These are phyloP conservation scores for Urocyon cinereoargenteus DNA, from an alignment of 2,797 vertebrate species.

Conservation along the genomic window DNA sequence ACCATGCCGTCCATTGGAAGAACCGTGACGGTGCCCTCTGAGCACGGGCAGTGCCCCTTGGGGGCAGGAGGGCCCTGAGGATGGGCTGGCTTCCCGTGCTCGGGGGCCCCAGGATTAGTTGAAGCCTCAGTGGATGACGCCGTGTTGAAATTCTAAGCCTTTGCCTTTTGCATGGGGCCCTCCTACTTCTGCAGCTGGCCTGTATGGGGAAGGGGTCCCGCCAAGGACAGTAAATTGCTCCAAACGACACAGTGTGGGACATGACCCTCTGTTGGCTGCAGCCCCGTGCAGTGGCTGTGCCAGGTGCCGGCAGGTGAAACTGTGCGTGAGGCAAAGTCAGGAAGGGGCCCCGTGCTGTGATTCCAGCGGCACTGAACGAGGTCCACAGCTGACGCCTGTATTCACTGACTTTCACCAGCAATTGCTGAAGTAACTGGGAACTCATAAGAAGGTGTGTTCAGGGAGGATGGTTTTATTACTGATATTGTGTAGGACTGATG, in stretches of 20 bases:
- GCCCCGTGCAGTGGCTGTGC: not conserved
- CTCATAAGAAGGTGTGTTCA: too few species aligned
- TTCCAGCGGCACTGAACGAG: not conserved
- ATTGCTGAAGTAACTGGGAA: rapidly evolving
- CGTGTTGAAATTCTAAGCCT: not conserved
- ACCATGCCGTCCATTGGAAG: rapidly evolving
- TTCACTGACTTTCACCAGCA: rapidly evolving
- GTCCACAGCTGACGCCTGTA: rapidly evolving
- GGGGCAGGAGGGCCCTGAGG: not conserved
- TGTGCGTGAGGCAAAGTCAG: rapidly evolving
- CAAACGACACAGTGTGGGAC: rapidly evolving
- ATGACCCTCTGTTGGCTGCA: rapidly evolving
- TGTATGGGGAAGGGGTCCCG: not conserved
- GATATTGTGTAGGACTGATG: not conserved
- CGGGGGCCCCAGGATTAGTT: not conserved
- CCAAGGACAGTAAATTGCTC: not conserved
- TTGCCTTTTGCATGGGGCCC: not conserved
- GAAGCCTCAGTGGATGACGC: too few species aligned
- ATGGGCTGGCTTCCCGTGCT: rapidly evolving
- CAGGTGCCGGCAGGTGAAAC: rapidly evolving
- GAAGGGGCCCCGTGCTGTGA: too few species aligned
- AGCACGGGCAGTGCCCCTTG: not conserved
- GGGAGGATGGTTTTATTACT: not conserved
- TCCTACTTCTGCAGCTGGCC: not conserved
- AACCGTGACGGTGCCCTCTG: not conserved